phyloP scores from a whole-genome alignment of 2,113 vertebrate genomes.

The Cheirogaleus medius region DNA sequence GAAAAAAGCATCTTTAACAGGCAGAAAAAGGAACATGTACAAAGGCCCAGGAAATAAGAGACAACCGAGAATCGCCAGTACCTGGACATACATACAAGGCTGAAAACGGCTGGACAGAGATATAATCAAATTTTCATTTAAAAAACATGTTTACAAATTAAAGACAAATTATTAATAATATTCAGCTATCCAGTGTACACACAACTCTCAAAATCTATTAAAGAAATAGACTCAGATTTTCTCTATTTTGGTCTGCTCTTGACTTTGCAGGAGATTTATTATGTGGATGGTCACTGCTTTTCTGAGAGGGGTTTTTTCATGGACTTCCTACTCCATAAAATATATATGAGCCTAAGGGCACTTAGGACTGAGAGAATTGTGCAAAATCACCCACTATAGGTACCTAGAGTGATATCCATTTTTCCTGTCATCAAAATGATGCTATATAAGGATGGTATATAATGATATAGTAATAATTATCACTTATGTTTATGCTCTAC shows the following conservation, averaged over 20 bases:
- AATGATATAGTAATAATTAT: neutral
- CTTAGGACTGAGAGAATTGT: neutral
- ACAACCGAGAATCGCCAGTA: neutral
- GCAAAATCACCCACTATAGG: neutral
- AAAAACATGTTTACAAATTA: neutral
- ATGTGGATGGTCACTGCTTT: neutral
- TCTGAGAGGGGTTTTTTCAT: neutral
- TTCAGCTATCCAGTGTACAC: neutral
- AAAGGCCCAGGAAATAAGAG: neutral
- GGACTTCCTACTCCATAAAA: neutral
- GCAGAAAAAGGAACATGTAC: neutral
- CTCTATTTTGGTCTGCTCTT: neutral
- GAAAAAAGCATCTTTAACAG: neutral
- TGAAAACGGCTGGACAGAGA: neutral
- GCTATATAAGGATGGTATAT: neutral
- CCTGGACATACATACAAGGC: neutral
- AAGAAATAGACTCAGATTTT: neutral
- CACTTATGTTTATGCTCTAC: neutral
- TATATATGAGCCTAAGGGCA: neutral
- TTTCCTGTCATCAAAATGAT: neutral
- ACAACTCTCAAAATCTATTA: neutral
- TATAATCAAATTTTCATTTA: neutral
- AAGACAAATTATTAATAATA: neutral
- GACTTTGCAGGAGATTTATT: neutral
- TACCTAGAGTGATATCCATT: neutral